These are phyloP conservation scores for Tenthredo notha DNA, from an alignment of 2,888 invertebrate species.

Conservation along the genomic window DNA sequence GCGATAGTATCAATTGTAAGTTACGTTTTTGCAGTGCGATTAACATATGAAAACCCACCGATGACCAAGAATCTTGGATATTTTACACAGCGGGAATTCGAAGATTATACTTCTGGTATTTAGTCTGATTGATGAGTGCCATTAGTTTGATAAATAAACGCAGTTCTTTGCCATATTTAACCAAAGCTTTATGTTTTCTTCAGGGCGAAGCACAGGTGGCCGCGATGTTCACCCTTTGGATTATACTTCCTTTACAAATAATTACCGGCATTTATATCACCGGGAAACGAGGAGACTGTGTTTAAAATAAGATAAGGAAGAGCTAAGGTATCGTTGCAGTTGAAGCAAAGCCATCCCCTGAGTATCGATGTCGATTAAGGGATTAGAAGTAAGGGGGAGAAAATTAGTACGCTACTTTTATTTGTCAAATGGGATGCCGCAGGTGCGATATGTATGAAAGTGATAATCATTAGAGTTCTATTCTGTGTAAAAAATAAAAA, in stretches of 20 bases:
- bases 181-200: slow-evolving; percentile 47
- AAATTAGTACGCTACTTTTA: neutral
- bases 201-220: slow-evolving; percentile 62
- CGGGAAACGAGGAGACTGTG: neutral
- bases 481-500: slow-evolving; percentile 18
- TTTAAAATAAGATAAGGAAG: neutral
- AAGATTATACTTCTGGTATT: slow-evolving; percentile 69
- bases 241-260: slow-evolving; percentile 61
- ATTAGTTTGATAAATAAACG: slow-evolving; percentile 72
- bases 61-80: slow-evolving; percentile 35
- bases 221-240: slow-evolving; percentile 40
- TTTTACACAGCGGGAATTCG: slow-evolving; percentile 55
- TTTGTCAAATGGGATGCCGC: neutral
- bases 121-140: slow-evolving; percentile 68
- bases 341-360: neutral
- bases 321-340: no score
- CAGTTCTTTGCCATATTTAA: slow-evolving; percentile 66
- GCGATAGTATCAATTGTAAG: neutral
- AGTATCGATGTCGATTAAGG: neutral
- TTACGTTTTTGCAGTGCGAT: slow-evolving; percentile 55
- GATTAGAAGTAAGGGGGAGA: neutral
- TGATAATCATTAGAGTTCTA: neutral
- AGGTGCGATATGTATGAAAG: neutral
- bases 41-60: slow-evolving; percentile 55
- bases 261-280: slow-evolving; percentile 63